These are phyloP conservation scores for Oreotrochilus melanogaster DNA, from an alignment of 2,113 vertebrate species.

Conservation along the genomic window DNA sequence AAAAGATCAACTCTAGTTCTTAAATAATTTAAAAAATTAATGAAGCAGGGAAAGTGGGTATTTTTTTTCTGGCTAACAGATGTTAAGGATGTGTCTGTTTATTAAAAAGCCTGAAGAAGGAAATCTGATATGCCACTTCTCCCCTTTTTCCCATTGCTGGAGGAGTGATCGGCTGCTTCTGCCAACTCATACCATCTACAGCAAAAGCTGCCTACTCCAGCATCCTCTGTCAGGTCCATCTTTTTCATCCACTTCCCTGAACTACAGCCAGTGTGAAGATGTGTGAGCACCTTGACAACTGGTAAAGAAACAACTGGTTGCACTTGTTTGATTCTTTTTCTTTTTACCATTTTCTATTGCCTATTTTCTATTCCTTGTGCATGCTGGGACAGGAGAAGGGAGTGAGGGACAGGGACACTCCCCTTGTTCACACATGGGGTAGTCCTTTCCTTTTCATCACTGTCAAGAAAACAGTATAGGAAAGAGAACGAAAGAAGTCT, in stretches of 20 bases:
- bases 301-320: neutral
- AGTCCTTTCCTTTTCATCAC: neutral
- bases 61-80: neutral
- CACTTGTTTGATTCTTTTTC: neutral
- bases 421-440: accelerated
- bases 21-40: conserved; percentile 39
- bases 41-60: neutral
- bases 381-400: accelerated
- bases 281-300: accelerated
- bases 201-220: neutral
- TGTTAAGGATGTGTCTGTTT: neutral
- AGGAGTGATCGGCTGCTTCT: neutral
- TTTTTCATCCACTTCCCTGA: neutral
- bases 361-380: neutral
- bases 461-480: neutral
- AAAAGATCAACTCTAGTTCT: neutral
- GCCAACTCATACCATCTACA: neutral
- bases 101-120: neutral
- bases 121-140: neutral
- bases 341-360: neutral
- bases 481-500: neutral
- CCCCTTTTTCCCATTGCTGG: neutral
- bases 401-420: neutral
- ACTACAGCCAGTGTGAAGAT: accelerated
- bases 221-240: neutral